phyloP scores from a whole-genome alignment of 2,113 vertebrate species.

The Acanthisitta chloris region DNA sequence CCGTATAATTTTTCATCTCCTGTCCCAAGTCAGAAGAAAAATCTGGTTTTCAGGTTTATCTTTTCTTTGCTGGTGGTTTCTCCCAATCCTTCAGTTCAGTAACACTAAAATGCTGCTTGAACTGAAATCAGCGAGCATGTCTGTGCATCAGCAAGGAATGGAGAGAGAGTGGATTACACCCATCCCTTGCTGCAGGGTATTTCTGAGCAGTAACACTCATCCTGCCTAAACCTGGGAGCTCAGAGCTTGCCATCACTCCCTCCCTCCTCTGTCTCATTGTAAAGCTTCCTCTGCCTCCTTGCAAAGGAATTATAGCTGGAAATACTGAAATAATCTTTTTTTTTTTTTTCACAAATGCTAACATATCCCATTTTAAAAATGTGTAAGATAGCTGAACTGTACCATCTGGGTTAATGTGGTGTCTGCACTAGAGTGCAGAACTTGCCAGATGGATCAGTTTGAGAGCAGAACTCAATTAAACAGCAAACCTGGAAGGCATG shows the following conservation, averaged over 20 bases:
- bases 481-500: not conserved
- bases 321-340: not conserved
- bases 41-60: not conserved
- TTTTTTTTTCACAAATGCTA: not conserved
- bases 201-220: not conserved
- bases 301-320: not conserved
- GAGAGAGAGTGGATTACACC: not conserved
- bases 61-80: not conserved
- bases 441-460: not conserved
- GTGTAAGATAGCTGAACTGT: not conserved
- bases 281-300: not conserved
- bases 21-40: not conserved
- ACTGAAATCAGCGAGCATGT: not conserved
- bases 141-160: not conserved
- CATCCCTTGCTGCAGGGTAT: not conserved
- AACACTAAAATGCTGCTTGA: not conserved
- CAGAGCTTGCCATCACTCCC: not conserved
- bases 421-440: not conserved
- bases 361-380: not conserved
- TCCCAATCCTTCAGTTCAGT: not conserved
- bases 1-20: not conserved
- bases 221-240: not conserved
- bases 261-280: not conserved
- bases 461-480: not conserved
- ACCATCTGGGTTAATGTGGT: not conserved